Conservation (phyloP, 1,140 invertebrate genomes). For the Triops longicaudatus region DNA sequence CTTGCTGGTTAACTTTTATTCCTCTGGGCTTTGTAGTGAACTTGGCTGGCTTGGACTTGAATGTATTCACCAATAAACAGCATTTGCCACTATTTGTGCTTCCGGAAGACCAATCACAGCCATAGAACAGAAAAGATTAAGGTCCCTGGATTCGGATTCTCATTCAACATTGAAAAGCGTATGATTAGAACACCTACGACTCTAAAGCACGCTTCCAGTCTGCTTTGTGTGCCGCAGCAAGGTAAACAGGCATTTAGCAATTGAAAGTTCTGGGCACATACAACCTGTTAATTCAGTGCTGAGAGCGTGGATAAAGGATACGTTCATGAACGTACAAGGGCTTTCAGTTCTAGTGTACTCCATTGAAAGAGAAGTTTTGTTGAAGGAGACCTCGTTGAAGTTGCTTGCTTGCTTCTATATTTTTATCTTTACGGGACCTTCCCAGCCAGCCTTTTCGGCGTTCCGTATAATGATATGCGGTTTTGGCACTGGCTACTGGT, state of each 20-base stretch:
- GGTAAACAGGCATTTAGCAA: not conserved
- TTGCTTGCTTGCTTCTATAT: not conserved
- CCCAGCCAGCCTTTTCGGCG: conserved; percentile 1
- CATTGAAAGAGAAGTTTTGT: not conserved
- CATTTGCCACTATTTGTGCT: too few relatives aligned
- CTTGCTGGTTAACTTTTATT: too few relatives aligned
- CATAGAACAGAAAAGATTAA: too few relatives aligned
- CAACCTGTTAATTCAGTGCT: not conserved
- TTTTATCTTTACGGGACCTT: not conserved
- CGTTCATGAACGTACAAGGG: too few relatives aligned
- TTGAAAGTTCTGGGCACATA: not conserved
- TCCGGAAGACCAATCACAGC: too few relatives aligned
- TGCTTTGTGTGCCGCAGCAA: not conserved
- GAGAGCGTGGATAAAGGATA: not conserved
- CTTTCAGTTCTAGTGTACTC: too few relatives aligned
- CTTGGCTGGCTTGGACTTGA: too few relatives aligned
- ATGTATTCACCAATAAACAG: too few relatives aligned
- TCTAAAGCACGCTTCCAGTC: not conserved
- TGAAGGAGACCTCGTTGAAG: not conserved
- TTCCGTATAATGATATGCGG: conserved; percentile 1
- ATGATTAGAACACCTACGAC: not conserved
- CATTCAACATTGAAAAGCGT: not conserved
- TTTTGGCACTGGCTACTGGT: conserved; percentile 6
- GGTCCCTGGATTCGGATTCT: not conserved
- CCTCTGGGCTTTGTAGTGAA: too few relatives aligned